A percentile compares a stretch with the other conserved stretches of the same genome.
Evolutionary conservation across 2,113 vertebrate species (phyloP).

Genomic region (Trachemys scripta): DNA sequence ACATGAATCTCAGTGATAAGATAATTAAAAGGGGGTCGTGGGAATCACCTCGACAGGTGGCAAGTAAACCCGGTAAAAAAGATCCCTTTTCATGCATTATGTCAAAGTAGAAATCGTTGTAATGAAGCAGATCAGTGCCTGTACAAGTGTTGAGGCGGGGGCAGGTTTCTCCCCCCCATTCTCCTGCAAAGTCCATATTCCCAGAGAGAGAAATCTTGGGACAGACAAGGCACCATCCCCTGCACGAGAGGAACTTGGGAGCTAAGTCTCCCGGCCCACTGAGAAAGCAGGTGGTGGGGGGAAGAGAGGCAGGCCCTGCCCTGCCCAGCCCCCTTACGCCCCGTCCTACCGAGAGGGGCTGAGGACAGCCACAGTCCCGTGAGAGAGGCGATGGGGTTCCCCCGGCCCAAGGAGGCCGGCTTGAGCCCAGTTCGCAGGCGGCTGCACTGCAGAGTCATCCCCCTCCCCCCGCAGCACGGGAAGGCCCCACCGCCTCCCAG

Average conservation of each 20-base stretch:
- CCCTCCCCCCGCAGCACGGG: not conserved
- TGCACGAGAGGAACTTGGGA: not conserved
- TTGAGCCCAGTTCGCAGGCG: too few species aligned
- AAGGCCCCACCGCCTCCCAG: not conserved
- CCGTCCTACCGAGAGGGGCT: not conserved
- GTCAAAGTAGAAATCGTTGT: not conserved
- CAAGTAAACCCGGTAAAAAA: not conserved
- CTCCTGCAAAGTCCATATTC: not conserved
- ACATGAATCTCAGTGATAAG: not conserved
- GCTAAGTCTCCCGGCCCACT: too few species aligned
- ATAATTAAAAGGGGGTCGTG: not conserved
- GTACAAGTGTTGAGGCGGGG: not conserved
- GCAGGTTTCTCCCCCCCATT: not conserved
- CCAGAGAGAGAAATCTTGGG: not conserved
- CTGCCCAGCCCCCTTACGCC: not conserved
- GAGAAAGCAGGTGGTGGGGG: not conserved
- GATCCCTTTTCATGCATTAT: not conserved
- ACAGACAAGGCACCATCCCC: not conserved
- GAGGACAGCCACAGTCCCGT: not conserved
- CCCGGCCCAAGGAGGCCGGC: not conserved
- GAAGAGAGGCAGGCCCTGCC: not conserved
- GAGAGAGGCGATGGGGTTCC: not conserved
- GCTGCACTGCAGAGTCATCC: slow-evolving; percentile 38
- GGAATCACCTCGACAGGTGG: not conserved
- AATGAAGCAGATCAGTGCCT: not conserved